Evolutionary conservation across 2,113 vertebrate genomes (phyloP), one percentile per base, ranked within the genome.

Genomic region (Noctilio leporinus): DNA sequence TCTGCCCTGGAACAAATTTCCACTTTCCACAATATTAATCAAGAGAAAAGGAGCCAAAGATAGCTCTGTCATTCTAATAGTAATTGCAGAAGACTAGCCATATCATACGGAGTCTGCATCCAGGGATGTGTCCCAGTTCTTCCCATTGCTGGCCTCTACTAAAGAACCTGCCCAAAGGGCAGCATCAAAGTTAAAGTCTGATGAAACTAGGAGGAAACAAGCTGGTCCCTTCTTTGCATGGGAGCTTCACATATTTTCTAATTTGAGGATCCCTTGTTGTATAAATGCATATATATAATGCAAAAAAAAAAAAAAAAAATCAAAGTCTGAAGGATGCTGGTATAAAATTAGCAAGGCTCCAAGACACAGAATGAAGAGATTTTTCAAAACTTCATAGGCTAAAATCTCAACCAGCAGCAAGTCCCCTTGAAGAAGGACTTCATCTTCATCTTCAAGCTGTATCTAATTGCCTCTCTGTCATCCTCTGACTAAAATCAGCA

Each of bases 401-500:
- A 19, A 64, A 57, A 65, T 84, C n/a, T 64, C 64, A 96, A 75
- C 9, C 16, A 78, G 82, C 30, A 91, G 73, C 59, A 92, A 84
- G 64, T 87, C 40, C 53, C 84, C 92, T 92, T 72, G 92, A 95
- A 92, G 57, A 95, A 96, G 77, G 81, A 45, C 76, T 87, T 89
- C 17, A 43, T 86, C 83, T 93, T 95, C 91, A 62, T 89, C 89
- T 91, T 65, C 33, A 70, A 86, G 45, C 77, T 45, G 4, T 28
- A 59, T 53, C 38, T 87, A 96, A 91, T 91, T 96, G n/a, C 6
- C 40, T 93, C 77, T 91, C 91, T 93, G 89, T 95, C 93, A 15
- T 85, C 35, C n/a, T 96, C 95, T n/a, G 40, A 89, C 95, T 97
- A 96, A 93, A 97, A 86, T 3, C 85, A 47, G 20, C 83, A 33